Percentiles rank a stretch among this genome's conserved stretches.
phyloP scores from a whole-genome alignment of 2,113 vertebrate genomes.

The Rhombomys opimus region DNA sequence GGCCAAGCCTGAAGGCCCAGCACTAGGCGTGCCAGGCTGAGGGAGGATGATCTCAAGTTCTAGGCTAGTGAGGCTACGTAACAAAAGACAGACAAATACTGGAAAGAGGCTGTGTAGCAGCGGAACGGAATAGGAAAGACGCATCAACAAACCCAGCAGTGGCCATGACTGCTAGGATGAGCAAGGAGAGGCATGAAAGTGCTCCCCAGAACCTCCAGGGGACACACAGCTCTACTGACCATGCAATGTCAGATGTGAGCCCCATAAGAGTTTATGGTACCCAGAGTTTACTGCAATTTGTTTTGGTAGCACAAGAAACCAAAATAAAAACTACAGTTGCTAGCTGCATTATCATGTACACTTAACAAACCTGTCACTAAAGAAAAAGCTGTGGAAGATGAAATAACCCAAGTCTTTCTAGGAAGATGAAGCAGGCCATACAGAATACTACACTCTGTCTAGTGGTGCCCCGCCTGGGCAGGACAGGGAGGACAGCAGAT shows the following conservation, averaged over 20 bases:
- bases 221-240: accelerated
- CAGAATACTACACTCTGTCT: not conserved
- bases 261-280: not conserved
- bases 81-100: not conserved
- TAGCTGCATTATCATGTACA: not conserved
- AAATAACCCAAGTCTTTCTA: not conserved
- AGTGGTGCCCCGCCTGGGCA: conserved; percentile 5
- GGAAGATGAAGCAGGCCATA: not conserved
- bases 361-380: not conserved
- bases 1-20: not conserved
- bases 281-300: not conserved
- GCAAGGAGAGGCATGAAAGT: not conserved
- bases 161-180: not conserved
- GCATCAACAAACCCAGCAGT: not conserved
- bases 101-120: not conserved
- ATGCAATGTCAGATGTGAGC: not conserved
- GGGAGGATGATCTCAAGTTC: not conserved
- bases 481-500: not conserved
- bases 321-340: not conserved
- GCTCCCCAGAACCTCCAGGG: not conserved
- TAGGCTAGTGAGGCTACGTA: not conserved
- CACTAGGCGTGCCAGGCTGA: not conserved
- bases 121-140: not conserved
- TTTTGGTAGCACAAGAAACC: not conserved
- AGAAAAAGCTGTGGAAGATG: not conserved